A percentile compares a stretch with the other conserved stretches of the same genome.
Evolutionary conservation across 2,888 invertebrate genomes (phyloP).

Genomic region (Drosophila birchii): DNA sequence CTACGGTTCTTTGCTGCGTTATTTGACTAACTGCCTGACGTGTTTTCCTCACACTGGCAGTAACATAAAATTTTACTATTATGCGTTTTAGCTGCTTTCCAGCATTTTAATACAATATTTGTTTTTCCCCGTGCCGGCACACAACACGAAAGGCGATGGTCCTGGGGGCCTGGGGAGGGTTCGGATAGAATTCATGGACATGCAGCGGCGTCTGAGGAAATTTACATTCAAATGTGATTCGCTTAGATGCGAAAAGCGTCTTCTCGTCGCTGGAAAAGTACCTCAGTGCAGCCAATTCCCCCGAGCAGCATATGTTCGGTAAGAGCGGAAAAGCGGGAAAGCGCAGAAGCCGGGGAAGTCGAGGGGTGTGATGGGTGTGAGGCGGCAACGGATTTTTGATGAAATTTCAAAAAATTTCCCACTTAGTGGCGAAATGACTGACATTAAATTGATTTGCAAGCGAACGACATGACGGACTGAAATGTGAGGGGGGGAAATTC

Average conservation of each 20-base stretch:
- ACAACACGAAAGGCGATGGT: constrained; percentile 48
- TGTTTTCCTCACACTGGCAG: constrained; percentile 79
- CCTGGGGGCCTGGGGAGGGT: constrained; percentile 31
- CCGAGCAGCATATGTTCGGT: constrained; percentile 75
- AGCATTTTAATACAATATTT: constrained; percentile 83
- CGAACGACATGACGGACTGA: constrained; percentile 81
- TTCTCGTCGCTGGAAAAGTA: constrained; percentile 49
- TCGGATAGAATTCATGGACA: constrained; percentile 72
- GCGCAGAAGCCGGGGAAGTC: neutral
- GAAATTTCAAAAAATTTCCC: constrained; percentile 82
- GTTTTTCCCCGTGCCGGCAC: constrained; percentile 61
- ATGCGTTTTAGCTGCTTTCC: constrained; percentile 83
- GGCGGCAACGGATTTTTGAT: constrained; percentile 77
- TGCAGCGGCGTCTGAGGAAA: constrained; percentile 69
- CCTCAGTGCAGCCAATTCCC: constrained; percentile 79
- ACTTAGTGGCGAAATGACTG: constrained; percentile 80
- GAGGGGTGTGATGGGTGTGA: constrained; percentile 5
- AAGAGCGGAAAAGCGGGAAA: constrained; percentile 20
- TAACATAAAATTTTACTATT: constrained; percentile 84
- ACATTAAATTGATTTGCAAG: constrained; percentile 84
- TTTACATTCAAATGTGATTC: constrained; percentile 82
- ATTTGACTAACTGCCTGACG: constrained; percentile 82
- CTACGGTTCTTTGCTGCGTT: constrained; percentile 62
- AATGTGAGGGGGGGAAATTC: constrained; percentile 45
- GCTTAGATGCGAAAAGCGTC: constrained; percentile 68